Percentiles rank a stretch among this genome's conserved stretches.
Conservation (phyloP, 92 coral and sea anemone species). For the Desmophyllum pertusum region DNA sequence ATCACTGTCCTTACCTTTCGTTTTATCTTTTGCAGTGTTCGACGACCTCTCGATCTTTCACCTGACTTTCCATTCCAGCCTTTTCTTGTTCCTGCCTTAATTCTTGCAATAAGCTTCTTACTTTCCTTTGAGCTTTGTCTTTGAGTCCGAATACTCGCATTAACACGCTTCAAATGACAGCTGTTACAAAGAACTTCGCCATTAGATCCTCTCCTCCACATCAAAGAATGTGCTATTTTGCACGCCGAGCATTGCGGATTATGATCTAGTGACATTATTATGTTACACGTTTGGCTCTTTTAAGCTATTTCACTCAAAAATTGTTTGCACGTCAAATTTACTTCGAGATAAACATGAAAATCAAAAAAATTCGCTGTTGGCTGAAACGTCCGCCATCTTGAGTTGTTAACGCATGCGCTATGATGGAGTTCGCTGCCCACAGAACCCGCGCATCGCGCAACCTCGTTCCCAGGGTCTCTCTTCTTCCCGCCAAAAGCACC, state of each 20-base stretch:
- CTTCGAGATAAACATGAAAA: background rate
- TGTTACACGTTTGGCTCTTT: background rate
- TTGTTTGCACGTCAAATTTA: background rate
- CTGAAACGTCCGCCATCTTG: slow-evolving; percentile 9
- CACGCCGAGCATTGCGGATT: slow-evolving; percentile 96
- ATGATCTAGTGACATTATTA: slow-evolving; percentile 80
- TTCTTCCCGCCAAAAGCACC: too few relatives aligned
- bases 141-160: slow-evolving; percentile 86
- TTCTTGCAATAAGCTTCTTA: slow-evolving; percentile 82
- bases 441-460: background rate
- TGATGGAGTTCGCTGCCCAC: background rate
- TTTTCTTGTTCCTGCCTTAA: slow-evolving; percentile 87
- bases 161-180: slow-evolving; percentile 95
- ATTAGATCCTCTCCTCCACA: slow-evolving; percentile 96
- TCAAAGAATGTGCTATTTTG: slow-evolving; percentile 88
- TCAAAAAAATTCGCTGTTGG: background rate
- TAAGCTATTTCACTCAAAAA: slow-evolving; percentile 44
- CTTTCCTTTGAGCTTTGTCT: slow-evolving; percentile 93
- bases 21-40: slow-evolving; percentile 77
- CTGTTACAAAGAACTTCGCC: slow-evolving; percentile 99
- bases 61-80: slow-evolving; percentile 94
- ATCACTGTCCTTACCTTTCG: slow-evolving; percentile 75
- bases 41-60: slow-evolving; percentile 83
- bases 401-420: background rate
- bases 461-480: too few relatives aligned